These are phyloP conservation scores for Cotesia typhae DNA, from an alignment of 1,140 invertebrate species.

Conservation along the genomic window DNA sequence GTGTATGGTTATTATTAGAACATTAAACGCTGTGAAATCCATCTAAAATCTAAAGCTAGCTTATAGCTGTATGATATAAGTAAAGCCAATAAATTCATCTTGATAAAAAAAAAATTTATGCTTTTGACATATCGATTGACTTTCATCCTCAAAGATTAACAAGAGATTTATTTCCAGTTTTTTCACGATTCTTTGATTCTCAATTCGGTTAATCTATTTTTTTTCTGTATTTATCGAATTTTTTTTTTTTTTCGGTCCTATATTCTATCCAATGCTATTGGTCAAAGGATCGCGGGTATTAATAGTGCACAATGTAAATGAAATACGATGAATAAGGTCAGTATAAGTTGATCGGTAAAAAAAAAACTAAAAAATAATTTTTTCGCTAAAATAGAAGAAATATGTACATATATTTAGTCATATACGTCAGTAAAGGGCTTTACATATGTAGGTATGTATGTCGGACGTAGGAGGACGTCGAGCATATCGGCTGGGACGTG, in stretches of 20 bases:
- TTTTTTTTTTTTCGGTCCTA: slow-evolving; percentile 14
- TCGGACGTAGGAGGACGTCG: neutral
- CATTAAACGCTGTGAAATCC: too few species aligned
- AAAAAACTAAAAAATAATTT: neutral
- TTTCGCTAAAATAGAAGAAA: neutral
- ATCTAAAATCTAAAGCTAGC: too few species aligned
- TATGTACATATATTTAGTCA: neutral
- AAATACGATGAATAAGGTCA: neutral
- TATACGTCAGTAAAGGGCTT: neutral
- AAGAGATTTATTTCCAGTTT: neutral
- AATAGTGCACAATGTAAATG: neutral
- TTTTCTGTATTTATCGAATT: slow-evolving; percentile 14
- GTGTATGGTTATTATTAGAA: too few species aligned
- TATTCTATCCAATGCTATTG: slow-evolving; percentile 26
- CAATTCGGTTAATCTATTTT: slow-evolving; percentile 19
- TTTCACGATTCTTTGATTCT: slow-evolving; percentile 23
- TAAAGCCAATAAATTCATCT: too few species aligned
- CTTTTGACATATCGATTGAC: neutral
- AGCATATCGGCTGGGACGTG: slow-evolving; percentile 28
- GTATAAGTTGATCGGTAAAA: slow-evolving; percentile 11
- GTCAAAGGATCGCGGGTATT: slow-evolving; percentile 32
- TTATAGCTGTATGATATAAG: too few species aligned
- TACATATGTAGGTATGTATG: neutral
- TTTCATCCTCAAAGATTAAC: slow-evolving; percentile 20
- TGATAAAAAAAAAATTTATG: too few species aligned